These are phyloP conservation scores for Pachypeltis micranthus DNA, from an alignment of 1,140 invertebrate genomes.

Conservation along the genomic window DNA sequence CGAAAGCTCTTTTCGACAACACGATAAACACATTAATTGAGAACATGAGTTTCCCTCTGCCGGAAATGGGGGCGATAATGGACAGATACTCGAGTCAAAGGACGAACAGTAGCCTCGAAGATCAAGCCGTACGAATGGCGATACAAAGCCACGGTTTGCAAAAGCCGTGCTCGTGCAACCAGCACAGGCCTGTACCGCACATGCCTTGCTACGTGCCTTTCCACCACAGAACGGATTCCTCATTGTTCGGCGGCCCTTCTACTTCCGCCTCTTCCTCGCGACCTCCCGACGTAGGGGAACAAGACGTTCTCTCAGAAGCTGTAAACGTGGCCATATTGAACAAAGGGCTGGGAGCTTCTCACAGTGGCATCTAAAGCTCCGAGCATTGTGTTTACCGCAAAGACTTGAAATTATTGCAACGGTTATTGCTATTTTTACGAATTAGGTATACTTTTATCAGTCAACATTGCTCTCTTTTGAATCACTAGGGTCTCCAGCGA, in stretches of 20 bases:
- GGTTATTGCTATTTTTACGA: no score
- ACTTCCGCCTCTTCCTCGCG: not conserved
- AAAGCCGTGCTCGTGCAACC: constrained; percentile 15
- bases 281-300: constrained; percentile 18
- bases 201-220: constrained; percentile 5
- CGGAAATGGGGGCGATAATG: constrained; percentile 21
- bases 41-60: constrained; percentile 28
- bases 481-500: no score
- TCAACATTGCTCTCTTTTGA: no score
- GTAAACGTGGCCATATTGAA: constrained; percentile 29
- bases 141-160: constrained; percentile 34
- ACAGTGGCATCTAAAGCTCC: constrained; percentile 1
- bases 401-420: no score
- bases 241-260: not conserved
- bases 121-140: constrained; percentile 33
- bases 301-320: constrained; percentile 28
- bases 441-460: no score
- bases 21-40: constrained; percentile 35
- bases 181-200: not conserved
- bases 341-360: constrained; percentile 26
- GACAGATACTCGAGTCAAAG: constrained; percentile 11
- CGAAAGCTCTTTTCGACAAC: constrained; percentile 29
- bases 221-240: constrained; percentile 13
- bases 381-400: no score
- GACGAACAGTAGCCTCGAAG: constrained; percentile 27